Percentiles rank a stretch among this genome's conserved stretches.
Evolutionary conservation across 1,140 invertebrate species (phyloP).

Genomic region (Araneus ventricosus): DNA sequence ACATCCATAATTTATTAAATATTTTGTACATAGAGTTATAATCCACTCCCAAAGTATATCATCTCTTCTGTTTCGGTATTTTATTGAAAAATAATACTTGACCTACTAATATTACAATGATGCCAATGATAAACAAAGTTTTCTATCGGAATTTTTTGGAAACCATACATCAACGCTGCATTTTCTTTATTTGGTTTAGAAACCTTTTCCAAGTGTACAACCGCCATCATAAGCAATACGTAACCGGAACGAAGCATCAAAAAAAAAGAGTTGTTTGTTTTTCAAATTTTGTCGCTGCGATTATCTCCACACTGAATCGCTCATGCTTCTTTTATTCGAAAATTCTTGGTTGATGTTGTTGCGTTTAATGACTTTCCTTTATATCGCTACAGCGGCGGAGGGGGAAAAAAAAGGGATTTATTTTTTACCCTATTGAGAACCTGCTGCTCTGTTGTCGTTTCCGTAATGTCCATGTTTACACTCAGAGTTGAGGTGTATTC

Average conservation of each 20-base stretch:
- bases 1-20: too few species aligned
- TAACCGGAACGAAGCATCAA: neutral
- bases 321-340: neutral
- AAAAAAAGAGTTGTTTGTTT: neutral
- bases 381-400: neutral
- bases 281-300: neutral
- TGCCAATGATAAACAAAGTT: neutral
- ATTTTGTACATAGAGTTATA: too few species aligned
- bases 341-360: neutral
- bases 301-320: neutral
- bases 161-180: neutral
- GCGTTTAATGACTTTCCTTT: conserved; percentile 11
- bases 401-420: neutral
- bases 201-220: too few species aligned
- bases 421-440: neutral
- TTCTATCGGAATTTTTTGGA: neutral
- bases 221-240: neutral
- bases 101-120: neutral
- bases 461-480: conserved; percentile 4
- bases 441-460: neutral
- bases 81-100: too few species aligned
- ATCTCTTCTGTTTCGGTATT: too few species aligned
- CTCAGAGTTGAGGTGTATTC: neutral
- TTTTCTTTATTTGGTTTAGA: too few species aligned
- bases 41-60: too few species aligned